Percentiles rank a stretch among this genome's conserved stretches.
Conservation (phyloP, 2,888 invertebrate genomes). For the Cephus sareptanus region DNA sequence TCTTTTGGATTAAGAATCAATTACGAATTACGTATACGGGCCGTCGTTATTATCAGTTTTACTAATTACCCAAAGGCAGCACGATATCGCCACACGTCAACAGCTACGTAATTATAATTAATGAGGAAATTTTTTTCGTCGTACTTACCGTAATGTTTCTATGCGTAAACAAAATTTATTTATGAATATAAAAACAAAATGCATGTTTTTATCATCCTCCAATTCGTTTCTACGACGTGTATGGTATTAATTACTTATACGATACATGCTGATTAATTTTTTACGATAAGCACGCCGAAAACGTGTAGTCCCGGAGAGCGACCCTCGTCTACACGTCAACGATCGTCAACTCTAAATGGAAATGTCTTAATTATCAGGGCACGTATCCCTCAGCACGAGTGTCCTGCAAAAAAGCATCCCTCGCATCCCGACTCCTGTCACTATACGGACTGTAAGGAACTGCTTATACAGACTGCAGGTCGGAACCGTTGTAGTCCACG, state of each 20-base stretch:
- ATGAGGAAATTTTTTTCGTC: background rate
- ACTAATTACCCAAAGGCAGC: background rate
- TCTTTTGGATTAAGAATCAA: background rate
- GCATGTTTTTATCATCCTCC: background rate
- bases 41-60: background rate
- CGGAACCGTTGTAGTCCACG: background rate
- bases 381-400: conserved; percentile 37
- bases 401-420: conserved; percentile 18
- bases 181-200: background rate
- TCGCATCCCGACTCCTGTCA: conserved; percentile 2
- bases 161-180: too few relatives aligned
- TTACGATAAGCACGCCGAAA: conserved; percentile 11
- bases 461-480: background rate
- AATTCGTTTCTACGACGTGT: background rate
- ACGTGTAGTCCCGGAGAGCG: conserved; percentile 17
- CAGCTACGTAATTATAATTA: background rate
- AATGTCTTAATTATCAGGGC: conserved; percentile 61
- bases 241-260: conserved; percentile 18
- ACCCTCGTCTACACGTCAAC: conserved; percentile 45
- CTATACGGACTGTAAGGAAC: background rate
- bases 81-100: background rate
- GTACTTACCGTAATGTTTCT: background rate
- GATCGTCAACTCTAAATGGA: conserved; percentile 58
- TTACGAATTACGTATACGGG: background rate
- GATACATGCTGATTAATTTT: conserved; percentile 16